Evolutionary conservation across 2,113 vertebrate species (phyloP).

Genomic region (Prunella fulvescens): DNA sequence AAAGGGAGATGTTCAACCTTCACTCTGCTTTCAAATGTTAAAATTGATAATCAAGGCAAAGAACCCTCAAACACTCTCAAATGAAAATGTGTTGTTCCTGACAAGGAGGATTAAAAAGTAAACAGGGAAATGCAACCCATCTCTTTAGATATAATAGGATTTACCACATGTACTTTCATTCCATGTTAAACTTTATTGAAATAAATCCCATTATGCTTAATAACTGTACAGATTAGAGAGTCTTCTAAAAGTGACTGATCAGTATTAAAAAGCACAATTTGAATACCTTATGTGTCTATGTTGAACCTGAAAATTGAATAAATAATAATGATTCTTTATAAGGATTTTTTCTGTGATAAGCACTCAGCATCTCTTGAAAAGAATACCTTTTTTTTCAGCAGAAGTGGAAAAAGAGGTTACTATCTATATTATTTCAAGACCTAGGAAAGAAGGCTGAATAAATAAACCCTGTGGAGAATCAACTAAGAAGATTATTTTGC

Average conservation of each 20-base stretch:
- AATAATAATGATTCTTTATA: background rate
- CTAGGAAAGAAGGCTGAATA: background rate
- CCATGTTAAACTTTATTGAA: background rate
- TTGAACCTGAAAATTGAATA: slow-evolving; percentile 27
- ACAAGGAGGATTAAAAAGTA: slow-evolving; percentile 12
- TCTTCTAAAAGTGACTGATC: slow-evolving; percentile 28
- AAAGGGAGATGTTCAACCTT: background rate
- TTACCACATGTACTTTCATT: background rate
- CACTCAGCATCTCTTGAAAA: background rate
- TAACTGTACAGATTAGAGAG: slow-evolving; percentile 30
- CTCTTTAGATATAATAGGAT: background rate
- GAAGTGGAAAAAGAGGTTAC: background rate
- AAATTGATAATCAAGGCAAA: background rate
- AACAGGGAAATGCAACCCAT: background rate
- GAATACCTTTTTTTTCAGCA: background rate
- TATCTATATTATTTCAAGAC: background rate
- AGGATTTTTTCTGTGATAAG: background rate
- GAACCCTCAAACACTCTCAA: background rate
- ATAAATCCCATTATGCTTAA: slow-evolving; percentile 57
- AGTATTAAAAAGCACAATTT: slow-evolving; percentile 28
- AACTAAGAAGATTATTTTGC: slow-evolving; percentile 30
- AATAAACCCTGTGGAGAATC: background rate
- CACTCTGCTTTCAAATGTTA: background rate
- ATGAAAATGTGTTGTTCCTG: background rate
- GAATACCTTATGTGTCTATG: background rate